phyloP scores from a whole-genome alignment of 2,797 vertebrate species.

The Sebastes jordani region DNA sequence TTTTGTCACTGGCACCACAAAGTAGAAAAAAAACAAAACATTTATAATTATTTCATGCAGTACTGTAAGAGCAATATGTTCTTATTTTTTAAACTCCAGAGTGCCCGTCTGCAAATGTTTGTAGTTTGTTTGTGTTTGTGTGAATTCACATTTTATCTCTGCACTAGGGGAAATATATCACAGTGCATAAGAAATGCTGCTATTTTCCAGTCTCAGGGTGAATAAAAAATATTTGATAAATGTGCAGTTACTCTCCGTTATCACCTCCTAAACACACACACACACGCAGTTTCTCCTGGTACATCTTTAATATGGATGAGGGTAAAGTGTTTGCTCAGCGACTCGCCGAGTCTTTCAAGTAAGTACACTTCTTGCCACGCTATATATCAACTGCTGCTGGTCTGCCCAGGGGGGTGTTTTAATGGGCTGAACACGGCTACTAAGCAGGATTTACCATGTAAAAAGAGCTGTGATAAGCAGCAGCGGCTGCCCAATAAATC shows the following conservation, averaged over 20 bases:
- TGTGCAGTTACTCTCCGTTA: slow-evolving; percentile 14
- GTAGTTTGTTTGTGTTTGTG: not conserved
- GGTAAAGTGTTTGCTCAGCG: slow-evolving; percentile 73
- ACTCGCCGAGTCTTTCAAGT: slow-evolving; percentile 61
- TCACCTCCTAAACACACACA: slow-evolving; percentile 1
- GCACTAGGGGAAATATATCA: not conserved
- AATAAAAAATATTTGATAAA: slow-evolving; percentile 37
- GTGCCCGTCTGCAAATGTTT: not conserved
- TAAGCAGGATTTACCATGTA: slow-evolving; percentile 73
- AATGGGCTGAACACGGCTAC: slow-evolving; percentile 65
- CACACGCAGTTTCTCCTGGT: not conserved
- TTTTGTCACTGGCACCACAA: not conserved
- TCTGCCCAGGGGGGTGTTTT: slow-evolving; percentile 62
- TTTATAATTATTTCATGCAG: slow-evolving; percentile 4
- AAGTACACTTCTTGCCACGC: slow-evolving; percentile 52
- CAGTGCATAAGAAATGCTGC: not conserved
- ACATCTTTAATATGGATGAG: slow-evolving; percentile 72
- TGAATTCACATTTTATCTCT: slow-evolving; percentile 10
- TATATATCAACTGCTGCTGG: slow-evolving; percentile 60
- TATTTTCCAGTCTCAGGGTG: slow-evolving; percentile 7
- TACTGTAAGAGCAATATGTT: not conserved
- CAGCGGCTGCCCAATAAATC: slow-evolving; percentile 59
- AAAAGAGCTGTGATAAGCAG: slow-evolving; percentile 76
- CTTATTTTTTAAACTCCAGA: not conserved
- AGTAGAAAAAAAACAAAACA: not conserved